These are phyloP conservation scores for Stercorarius parasiticus DNA, from an alignment of 2,113 vertebrate genomes.

Conservation along the genomic window DNA sequence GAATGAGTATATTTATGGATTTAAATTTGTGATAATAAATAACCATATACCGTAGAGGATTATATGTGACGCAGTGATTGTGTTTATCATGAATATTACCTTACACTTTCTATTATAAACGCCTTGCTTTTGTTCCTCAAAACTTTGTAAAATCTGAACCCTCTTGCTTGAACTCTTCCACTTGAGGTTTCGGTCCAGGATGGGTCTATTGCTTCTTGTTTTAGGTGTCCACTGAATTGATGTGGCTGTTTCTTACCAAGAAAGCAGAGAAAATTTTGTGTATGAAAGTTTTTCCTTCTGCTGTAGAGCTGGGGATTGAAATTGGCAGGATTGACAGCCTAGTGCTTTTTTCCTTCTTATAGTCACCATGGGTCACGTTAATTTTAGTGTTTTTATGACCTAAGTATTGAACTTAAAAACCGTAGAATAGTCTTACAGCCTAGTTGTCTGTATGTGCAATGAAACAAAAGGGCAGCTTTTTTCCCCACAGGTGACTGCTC, in stretches of 20 bases:
- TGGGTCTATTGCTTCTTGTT: not conserved
- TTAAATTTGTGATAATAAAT: not conserved
- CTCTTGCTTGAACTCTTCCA: not conserved
- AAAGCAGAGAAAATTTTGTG: not conserved
- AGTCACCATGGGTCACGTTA: not conserved
- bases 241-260: not conserved
- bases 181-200: fast-evolving
- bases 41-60: not conserved
- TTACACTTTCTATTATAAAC: not conserved
- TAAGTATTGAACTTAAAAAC: not conserved
- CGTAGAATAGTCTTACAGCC: not conserved
- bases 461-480: not conserved
- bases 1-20: not conserved
- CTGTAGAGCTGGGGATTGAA: not conserved
- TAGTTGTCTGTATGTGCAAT: not conserved
- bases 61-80: not conserved
- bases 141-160: not conserved
- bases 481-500: not conserved
- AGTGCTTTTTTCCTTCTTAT: not conserved
- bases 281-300: not conserved
- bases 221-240: not conserved
- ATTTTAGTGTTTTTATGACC: not conserved
- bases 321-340: not conserved
- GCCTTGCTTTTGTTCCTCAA: not conserved
- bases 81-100: not conserved